These are phyloP conservation scores for Strigamia maritima DNA, from an alignment of 2,888 invertebrate species.

Conservation along the genomic window DNA sequence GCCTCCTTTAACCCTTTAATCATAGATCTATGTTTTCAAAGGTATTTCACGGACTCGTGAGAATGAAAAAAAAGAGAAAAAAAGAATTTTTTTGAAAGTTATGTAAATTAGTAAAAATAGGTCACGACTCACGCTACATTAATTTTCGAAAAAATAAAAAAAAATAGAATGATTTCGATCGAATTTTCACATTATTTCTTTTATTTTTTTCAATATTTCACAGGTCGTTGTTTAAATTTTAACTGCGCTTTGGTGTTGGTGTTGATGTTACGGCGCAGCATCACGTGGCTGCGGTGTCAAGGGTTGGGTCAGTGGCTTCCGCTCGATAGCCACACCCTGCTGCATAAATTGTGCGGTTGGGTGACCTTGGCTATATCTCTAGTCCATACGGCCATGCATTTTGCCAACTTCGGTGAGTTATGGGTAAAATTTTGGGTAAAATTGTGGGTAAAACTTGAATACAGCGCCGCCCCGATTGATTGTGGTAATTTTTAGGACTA, in stretches of 20 bases:
- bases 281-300: slow-evolving; percentile 44
- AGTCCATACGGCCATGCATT: slow-evolving; percentile 45
- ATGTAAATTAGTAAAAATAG: not conserved
- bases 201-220: slow-evolving; percentile 36
- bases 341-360: slow-evolving; percentile 46
- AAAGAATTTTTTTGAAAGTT: not conserved
- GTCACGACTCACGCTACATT: no score
- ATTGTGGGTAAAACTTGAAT: no score
- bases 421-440: not conserved
- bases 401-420: slow-evolving; percentile 45
- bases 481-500: no score
- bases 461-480: not conserved
- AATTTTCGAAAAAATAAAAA: no score
- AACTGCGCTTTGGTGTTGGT: slow-evolving; percentile 45
- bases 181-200: no score
- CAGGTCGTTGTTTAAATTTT: slow-evolving; percentile 45
- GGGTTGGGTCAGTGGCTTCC: slow-evolving; percentile 43
- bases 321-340: slow-evolving; percentile 45
- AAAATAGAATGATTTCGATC: no score
- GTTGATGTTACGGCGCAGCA: slow-evolving; percentile 44
- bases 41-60: not conserved
- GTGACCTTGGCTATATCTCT: slow-evolving; percentile 44
- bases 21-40: not conserved
- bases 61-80: not conserved
- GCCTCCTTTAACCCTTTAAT: not conserved